Percentiles rank a stretch among this genome's conserved stretches.
These are phyloP conservation scores for Synanthedon tipuliformis DNA, from an alignment of 2,888 invertebrate genomes.

Conservation along the genomic window DNA sequence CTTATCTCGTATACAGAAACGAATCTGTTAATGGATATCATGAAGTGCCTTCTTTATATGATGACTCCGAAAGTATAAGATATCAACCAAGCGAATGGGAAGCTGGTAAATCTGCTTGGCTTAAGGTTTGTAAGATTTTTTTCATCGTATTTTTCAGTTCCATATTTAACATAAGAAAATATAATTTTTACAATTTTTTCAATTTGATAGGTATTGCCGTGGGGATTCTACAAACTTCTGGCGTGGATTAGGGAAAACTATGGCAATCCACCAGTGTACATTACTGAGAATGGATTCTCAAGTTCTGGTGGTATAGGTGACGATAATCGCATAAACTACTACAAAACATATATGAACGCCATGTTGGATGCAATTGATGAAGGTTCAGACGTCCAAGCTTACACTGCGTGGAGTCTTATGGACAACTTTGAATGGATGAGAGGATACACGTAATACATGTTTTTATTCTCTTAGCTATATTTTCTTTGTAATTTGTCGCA, in stretches of 20 bases:
- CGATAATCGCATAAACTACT: conserved; percentile 47
- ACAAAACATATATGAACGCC: conserved; percentile 48
- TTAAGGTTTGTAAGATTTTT: not conserved
- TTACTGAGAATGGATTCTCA: conserved; percentile 74
- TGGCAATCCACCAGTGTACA: conserved; percentile 66
- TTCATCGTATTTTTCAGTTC: too few relatives aligned
- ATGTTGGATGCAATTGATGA: conserved; percentile 55
- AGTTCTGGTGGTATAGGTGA: conserved; percentile 57
- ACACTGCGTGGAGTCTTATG: conserved; percentile 72
- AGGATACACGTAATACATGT: conserved; percentile 64
- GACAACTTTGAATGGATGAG: conserved; percentile 75
- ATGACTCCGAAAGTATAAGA: conserved; percentile 14
- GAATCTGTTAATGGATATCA: conserved; percentile 14
- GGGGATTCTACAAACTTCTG: conserved; percentile 71
- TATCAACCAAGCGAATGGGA: conserved; percentile 16
- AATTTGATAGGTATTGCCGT: conserved; percentile 58
- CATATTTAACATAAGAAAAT: not conserved
- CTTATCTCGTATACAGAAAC: conserved; percentile 28
- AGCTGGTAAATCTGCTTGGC: conserved; percentile 12
- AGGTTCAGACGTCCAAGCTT: conserved; percentile 61
- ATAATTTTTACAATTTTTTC: not conserved
- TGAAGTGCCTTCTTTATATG: conserved; percentile 16
- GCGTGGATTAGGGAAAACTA: conserved; percentile 58
- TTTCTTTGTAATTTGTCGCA: too few relatives aligned
- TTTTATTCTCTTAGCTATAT: not conserved